These are phyloP conservation scores for Drosophila paranaensis DNA, from an alignment of 2,888 invertebrate species.

Conservation along the genomic window DNA sequence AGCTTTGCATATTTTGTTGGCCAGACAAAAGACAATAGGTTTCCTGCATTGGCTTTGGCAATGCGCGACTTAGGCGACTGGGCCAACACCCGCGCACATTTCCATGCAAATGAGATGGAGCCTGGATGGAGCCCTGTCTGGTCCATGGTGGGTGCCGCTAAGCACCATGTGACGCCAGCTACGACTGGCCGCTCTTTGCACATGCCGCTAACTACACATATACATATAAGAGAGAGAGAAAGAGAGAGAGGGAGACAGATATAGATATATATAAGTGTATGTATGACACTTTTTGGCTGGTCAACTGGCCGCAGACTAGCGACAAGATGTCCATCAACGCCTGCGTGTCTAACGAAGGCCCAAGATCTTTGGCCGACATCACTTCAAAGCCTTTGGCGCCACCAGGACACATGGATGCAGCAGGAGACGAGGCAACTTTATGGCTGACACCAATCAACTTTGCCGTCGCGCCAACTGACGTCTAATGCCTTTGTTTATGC, in stretches of 20 bases:
- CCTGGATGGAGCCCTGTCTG: constrained; percentile 39
- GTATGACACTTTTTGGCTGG: constrained; percentile 60
- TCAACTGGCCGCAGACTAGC: constrained; percentile 45
- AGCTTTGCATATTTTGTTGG: constrained; percentile 79
- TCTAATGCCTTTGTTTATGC: constrained; percentile 77
- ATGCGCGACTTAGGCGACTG: constrained; percentile 42
- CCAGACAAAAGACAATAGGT: constrained; percentile 69
- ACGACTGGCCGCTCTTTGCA: constrained; percentile 34
- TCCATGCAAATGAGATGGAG: constrained; percentile 74
- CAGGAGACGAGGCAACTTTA: constrained; percentile 61
- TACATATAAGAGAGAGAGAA: neutral
- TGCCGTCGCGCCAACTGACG: constrained; percentile 55
- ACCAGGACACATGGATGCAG: constrained; percentile 52
- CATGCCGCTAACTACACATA: constrained; percentile 48
- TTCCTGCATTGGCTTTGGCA: constrained; percentile 45
- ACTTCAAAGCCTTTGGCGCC: constrained; percentile 78
- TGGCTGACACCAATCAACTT: constrained; percentile 78
- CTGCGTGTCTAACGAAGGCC: constrained; percentile 77
- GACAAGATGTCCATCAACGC: constrained; percentile 80
- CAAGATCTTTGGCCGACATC: constrained; percentile 51
- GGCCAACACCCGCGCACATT: constrained; percentile 80
- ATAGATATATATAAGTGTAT: neutral
- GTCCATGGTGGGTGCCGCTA: constrained; percentile 75
- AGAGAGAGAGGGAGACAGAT: neutral
- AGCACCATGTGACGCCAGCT: constrained; percentile 74